phyloP scores from a whole-genome alignment of 2,888 invertebrate species.

The Tupiocoris notatus region DNA sequence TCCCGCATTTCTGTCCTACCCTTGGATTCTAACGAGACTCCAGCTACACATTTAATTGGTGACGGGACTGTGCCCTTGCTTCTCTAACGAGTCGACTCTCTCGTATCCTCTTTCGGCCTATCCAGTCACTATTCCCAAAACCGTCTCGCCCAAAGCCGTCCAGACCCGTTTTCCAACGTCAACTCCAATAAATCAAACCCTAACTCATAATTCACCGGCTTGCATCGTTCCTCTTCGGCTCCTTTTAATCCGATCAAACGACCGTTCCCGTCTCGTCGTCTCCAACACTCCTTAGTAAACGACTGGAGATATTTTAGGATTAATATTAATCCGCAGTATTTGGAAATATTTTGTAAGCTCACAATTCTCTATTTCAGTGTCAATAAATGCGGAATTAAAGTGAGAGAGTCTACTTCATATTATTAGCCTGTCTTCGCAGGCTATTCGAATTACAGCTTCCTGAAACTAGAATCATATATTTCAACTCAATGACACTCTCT shows the following conservation, averaged over 20 bases:
- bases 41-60: constrained; percentile 31
- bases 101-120: constrained; percentile 17
- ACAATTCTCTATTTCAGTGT: too few relatives aligned
- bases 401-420: too few relatives aligned
- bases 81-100: constrained; percentile 7
- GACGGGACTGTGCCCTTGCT: background rate
- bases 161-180: background rate
- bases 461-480: too few relatives aligned
- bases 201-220: constrained; percentile 27
- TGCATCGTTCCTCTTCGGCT: background rate
- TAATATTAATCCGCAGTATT: too few relatives aligned
- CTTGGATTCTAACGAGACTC: constrained; percentile 22
- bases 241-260: background rate
- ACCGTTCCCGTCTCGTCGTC: background rate
- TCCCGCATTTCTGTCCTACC: background rate
- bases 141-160: background rate
- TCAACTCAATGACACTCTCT: too few relatives aligned
- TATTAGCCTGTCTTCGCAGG: too few relatives aligned
- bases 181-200: constrained; percentile 20
- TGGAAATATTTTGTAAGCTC: too few relatives aligned
- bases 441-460: too few relatives aligned
- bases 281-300: too few relatives aligned
- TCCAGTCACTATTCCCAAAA: background rate
- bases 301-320: too few relatives aligned
- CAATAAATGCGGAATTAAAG: too few relatives aligned